Base-by-base conservation (phyloP, 2,888 invertebrate genomes). In the Colletes collaris region DNA sequence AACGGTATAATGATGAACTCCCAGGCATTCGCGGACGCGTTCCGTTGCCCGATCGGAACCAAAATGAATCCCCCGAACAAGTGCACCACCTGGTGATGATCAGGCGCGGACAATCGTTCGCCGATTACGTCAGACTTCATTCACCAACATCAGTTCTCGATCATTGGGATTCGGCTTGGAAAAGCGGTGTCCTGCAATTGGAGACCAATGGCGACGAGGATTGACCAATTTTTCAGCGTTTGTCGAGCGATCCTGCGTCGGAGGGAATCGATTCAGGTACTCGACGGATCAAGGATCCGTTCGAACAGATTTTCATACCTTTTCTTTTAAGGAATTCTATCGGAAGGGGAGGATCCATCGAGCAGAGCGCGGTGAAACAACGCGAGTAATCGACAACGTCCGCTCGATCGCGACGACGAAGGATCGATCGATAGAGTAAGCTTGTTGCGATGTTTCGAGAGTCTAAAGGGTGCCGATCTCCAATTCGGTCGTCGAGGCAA, bases 1-100 rank as follows among this genome's bases (percentile, higher is more conserved):
- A 94, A 94, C 84, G 94, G 93, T 62, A 93, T 94, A 85, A 93
- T 94, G 93, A 94, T 94, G 94, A 94, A 94, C 86, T 93, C 93
- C 11, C 93, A 92, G 49, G 93, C 93, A 64, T 94, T 94, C 84
- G 91, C 93, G 8, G 92, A 93, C 75, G 93, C 93, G 52, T 94
- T 93, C 89, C 92, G 93, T 70, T 94, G 94, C 84, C 92, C 93
- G 37, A 82, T 89, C 50, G 93, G 93, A 72, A 87, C 93, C 49
- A 92, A 91, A 70, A 94, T 94, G 94, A 94, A 94, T 87, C 94
- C 94, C 67, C 87, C 90, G 59, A 92, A 91, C 66, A 94, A 94
- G 87, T 94, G 94, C 87, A 92, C 91, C 78, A 92, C 93, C 60
- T 94, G 94, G 94, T 93, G 90, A 92, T 85, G 69, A 80, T 68